Conservation (phyloP, 2,113 vertebrate genomes). For the Apteryx owenii region DNA sequence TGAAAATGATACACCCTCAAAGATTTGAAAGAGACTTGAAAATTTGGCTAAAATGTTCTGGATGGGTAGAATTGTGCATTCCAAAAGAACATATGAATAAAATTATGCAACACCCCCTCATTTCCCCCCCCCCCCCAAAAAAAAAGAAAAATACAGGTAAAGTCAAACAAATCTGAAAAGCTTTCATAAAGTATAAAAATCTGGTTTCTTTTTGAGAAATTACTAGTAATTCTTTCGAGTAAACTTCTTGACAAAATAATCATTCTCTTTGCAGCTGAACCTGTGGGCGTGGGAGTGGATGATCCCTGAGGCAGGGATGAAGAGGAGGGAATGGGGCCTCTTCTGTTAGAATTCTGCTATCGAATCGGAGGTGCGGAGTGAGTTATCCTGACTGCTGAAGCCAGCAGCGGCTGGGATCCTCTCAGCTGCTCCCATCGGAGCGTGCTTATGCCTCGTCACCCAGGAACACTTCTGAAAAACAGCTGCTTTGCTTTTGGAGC, state of each 20-base stretch:
- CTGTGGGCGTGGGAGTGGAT: background rate
- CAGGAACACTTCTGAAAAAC: background rate
- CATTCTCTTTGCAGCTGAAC: background rate
- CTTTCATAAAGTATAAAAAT: background rate
- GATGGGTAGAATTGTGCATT: background rate
- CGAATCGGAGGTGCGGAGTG: rapidly evolving
- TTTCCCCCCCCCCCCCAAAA: too few species aligned
- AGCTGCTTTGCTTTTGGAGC: background rate
- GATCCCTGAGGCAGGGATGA: background rate
- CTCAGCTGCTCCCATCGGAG: background rate
- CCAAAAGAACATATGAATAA: background rate
- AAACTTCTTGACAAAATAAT: background rate
- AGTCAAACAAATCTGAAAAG: background rate
- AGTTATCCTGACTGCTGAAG: background rate
- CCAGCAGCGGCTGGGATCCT: background rate
- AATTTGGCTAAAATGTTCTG: background rate
- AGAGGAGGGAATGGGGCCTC: background rate
- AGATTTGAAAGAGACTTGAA: background rate
- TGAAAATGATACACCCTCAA: background rate
- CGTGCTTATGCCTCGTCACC: background rate
- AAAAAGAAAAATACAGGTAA: background rate
- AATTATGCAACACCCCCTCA: background rate
- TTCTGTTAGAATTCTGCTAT: background rate
- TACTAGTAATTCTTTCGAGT: background rate
- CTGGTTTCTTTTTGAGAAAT: background rate